A percentile compares a stretch with the other conserved stretches of the same genome.
phyloP scores from a whole-genome alignment of 1,140 invertebrate genomes.

The Aleiodes sp. region DNA sequence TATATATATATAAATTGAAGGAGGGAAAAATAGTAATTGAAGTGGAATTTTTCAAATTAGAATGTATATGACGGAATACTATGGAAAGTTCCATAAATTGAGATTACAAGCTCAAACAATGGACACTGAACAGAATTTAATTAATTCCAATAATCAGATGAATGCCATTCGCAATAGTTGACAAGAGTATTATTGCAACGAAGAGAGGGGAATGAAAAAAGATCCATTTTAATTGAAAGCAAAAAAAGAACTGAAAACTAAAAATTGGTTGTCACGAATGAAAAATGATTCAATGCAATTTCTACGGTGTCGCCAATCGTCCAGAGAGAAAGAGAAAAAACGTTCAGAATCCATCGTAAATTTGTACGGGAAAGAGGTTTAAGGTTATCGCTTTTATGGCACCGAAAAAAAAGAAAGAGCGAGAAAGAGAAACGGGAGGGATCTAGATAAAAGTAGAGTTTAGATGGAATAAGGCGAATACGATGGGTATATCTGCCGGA shows the following conservation, averaged over 20 bases:
- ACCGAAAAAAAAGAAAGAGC: neutral
- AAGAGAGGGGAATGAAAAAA: neutral
- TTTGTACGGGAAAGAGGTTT: constrained; percentile 16
- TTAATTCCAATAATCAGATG: neutral
- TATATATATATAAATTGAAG: neutral
- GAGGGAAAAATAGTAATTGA: too few relatives aligned
- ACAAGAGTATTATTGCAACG: neutral
- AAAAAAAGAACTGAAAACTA: neutral
- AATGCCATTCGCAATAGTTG: neutral
- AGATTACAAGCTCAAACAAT: neutral
- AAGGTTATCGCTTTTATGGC: constrained; percentile 12
- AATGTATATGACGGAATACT: neutral
- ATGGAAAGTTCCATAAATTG: neutral
- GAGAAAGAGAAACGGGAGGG: neutral
- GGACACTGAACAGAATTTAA: neutral
- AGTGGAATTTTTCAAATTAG: neutral
- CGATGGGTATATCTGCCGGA: constrained; percentile 5
- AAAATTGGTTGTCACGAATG: constrained; percentile 14
- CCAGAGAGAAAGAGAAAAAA: too few relatives aligned
- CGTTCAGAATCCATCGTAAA: constrained; percentile 16
- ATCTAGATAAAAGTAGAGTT: constrained; percentile 12
- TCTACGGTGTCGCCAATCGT: neutral
- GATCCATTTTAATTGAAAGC: neutral
- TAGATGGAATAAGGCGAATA: constrained; percentile 16
- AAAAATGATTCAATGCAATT: constrained; percentile 16